Base-by-base conservation (phyloP, 1,140 invertebrate species). In the Drosophila pseudoananassae region DNA sequence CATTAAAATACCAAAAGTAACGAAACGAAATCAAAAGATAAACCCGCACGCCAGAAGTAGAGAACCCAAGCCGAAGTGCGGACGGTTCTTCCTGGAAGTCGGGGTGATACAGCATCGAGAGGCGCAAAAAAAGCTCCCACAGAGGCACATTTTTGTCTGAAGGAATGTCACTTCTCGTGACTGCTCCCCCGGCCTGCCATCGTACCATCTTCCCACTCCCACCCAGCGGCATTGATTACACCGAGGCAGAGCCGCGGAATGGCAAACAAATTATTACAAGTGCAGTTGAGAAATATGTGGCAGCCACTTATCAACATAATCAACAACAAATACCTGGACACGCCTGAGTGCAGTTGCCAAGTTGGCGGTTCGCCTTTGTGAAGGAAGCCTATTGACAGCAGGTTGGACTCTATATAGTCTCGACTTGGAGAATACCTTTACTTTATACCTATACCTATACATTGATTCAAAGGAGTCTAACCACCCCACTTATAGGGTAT, bases 241-340 rank as follows among this genome's bases (percentile, higher is more conserved):
- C 38, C 31, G 27, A 45, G 31, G 65, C 66, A 45, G 45, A 47
- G 38, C 53, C 17, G 8, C 45, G 40, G 83, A 88, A 80, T 87
- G 78, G 82, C 82, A 88, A 88, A 87, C 82, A 85, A 85, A 85
- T 85, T 85, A 85, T 85, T 85, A 85, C 82, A 85, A 85, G 82
- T 85, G 82, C 82, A 85, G 78, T 82, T 81, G 78, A 59, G 50
- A 85, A 87, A 78, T 88, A 87, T 87, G 83, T 83, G 83, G 83
- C 63, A 59, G 83, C 59, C 76, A 88, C 79, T 88, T 88, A 88
- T 88, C 83, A 88, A 79, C 78, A 76, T 88, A 88, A 88, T 88
- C 83, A 88, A 88, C 83, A 87, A 70, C 78, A 76, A 88, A 88
- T 88, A 88, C 83, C 83, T 88, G 82, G 83, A 88, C 78, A 88